Base-by-base conservation (phyloP, 2,888 invertebrate species). In the Lasioglossum villosulum region DNA sequence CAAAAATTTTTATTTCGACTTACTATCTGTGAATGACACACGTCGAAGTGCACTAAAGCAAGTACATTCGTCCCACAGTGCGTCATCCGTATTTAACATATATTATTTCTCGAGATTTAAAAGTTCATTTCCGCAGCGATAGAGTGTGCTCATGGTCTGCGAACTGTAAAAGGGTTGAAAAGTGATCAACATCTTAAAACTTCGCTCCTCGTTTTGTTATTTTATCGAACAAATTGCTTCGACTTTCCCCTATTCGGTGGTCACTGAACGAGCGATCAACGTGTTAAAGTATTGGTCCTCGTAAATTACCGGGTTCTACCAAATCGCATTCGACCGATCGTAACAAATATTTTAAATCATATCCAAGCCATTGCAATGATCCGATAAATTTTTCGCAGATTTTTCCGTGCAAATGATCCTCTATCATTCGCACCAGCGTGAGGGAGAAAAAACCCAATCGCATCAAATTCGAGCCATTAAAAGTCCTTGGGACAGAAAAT, bases 401-500 rank as follows among this genome's bases (percentile, higher is more conserved):
- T 10, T 59, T 59, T 59, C 14, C 59, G 59, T 14, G 27, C 14
- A 66, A 66, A 34, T 19, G 34, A 34, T 66, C 66, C 19, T 8
- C 1, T 8, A 34, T 30, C 66, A 14, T 34, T 34, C 14, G 66
- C 19, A 0, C 34, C 8, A 1, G 5, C 4, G 10, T 4, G 42
- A 2, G 2, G 37, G 14, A 6, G 4, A 59, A 27, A 27, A 45
- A 63, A 30, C 30, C 42, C 34, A 30, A 63, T 75, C 42, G 12
- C 30, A 23, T 12, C 23, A 39, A 70, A 39, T 39, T n/a, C 70
- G 39, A 12, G 6, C 70, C 39, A 70, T 39, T 70, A 70, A 70
- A 70, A 70, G 37, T 39, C 23, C 39, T 37, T 12, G 37, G n/a
- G n/a, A 70, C n/a, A 70, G 70, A 23, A 70, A 70, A 70, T 70